Evolutionary conservation across 2,888 invertebrate species (phyloP), one percentile per base, ranked within the genome.

Genomic region (Catocala sponsa): DNA sequence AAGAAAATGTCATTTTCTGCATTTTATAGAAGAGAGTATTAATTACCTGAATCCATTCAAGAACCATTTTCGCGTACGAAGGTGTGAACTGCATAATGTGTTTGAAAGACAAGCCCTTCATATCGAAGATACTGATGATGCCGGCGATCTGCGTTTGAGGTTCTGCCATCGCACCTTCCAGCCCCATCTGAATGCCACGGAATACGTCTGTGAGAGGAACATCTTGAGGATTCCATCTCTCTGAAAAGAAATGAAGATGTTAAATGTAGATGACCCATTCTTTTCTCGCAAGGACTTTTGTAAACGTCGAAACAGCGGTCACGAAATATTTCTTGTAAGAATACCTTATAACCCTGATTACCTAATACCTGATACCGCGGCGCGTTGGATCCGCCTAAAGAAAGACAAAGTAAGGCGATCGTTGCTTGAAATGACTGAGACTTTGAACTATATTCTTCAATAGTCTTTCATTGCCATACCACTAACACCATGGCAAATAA

Each of bases 21-120:
- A 25, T 25, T 2, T 4, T 25, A 38, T 6, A 38, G 9, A 38
- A 7, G 9, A 38, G 35, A 38, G 0, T 5, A 5, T 48, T n/a
- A 7, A 43, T 68, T 56, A 95, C 96, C 94, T 97, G 97, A 47
- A 97, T 95, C 95, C 97, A 97, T 38, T 97, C 97, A 6, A 97
- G 90, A 15, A 97, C 88, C 89, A 96, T 95, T 78, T 96, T 96
- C 0, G 97, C 97, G 81, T 97, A 96, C n/a, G 95, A 95, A 0
- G 98, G 98, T 0, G 97, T 97, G 83, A 97, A 96, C 79, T 98
- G 97, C 89, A 96, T 94, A 43, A 97, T 95, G 61, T 98, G 98
- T 33, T 92, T 94, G 71, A 98, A 90, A 0, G 96, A 95, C 6
- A 98, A 90, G 0, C 97, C 97, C 62, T 97, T 96, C 95, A 97